phyloP scores from a whole-genome alignment of 2,113 vertebrate species.

The Podarcis cretensis region DNA sequence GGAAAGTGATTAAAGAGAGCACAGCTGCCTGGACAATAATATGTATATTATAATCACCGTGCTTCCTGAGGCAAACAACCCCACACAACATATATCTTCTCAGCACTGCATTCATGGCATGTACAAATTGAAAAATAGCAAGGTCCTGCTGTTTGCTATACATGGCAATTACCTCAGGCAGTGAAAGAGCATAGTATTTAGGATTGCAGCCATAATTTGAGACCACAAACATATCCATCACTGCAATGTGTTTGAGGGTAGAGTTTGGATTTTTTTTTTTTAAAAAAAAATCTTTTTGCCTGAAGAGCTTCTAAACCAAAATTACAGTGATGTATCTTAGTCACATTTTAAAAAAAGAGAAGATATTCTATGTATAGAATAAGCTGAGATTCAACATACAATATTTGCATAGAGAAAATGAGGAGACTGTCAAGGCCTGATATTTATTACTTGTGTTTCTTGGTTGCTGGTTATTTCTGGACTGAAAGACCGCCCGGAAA shows the following conservation, averaged over 20 bases:
- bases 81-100: not conserved
- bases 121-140: slow-evolving; percentile 6
- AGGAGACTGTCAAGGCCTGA: not conserved
- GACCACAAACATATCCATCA: not conserved
- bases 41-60: not conserved
- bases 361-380: not conserved
- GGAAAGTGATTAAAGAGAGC: not conserved
- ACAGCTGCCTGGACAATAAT: not conserved
- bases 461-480: no score
- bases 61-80: not conserved
- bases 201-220: not conserved
- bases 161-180: not conserved
- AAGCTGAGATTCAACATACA: not conserved
- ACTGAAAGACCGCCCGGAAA: no score
- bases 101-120: not conserved
- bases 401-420: not conserved
- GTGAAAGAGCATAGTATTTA: not conserved
- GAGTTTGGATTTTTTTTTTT: not conserved
- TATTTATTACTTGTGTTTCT: not conserved
- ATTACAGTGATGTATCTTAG: not conserved
- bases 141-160: not conserved
- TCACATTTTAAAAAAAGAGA: not conserved
- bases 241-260: not conserved
- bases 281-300: not conserved
- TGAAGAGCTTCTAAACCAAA: not conserved